Conservation (phyloP, 2,113 vertebrate species). For the human (Homo sapiens) region DNA sequence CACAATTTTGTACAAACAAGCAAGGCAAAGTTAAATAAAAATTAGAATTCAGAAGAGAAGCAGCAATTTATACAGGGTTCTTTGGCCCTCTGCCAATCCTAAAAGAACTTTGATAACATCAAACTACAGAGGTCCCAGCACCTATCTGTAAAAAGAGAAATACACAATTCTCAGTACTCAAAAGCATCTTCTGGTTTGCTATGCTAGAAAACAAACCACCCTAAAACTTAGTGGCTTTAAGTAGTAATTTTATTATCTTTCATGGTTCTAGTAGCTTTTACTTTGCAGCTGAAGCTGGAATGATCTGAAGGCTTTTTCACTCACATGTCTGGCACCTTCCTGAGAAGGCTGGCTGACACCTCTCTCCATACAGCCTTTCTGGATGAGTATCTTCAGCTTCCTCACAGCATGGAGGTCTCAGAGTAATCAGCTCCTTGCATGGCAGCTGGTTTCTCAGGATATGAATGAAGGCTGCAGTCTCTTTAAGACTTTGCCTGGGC, state of each 20-base stretch:
- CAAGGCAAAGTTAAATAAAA: neutral
- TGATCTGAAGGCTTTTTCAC: neutral
- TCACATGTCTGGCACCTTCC: neutral
- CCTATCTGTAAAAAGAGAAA: neutral
- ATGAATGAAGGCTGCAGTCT: neutral
- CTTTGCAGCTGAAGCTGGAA: constrained; percentile 6
- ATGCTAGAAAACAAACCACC: neutral
- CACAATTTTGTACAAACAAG: neutral
- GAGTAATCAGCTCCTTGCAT: neutral
- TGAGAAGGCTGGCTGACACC: neutral
- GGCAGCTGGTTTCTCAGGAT: neutral
- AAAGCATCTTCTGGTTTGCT: neutral
- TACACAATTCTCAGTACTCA: neutral
- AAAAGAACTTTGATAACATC: neutral
- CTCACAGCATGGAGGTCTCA: neutral
- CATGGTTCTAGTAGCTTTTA: neutral
- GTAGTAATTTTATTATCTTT: neutral
- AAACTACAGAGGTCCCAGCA: neutral
- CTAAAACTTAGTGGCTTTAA: neutral
- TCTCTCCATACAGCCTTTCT: neutral
- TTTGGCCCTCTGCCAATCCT: neutral
- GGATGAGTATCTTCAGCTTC: neutral
- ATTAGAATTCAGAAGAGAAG: neutral
- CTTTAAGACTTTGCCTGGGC: neutral
- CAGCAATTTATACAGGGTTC: neutral